Conservation (phyloP, 1,140 invertebrate species). For the Alviniconcha marisindica region DNA sequence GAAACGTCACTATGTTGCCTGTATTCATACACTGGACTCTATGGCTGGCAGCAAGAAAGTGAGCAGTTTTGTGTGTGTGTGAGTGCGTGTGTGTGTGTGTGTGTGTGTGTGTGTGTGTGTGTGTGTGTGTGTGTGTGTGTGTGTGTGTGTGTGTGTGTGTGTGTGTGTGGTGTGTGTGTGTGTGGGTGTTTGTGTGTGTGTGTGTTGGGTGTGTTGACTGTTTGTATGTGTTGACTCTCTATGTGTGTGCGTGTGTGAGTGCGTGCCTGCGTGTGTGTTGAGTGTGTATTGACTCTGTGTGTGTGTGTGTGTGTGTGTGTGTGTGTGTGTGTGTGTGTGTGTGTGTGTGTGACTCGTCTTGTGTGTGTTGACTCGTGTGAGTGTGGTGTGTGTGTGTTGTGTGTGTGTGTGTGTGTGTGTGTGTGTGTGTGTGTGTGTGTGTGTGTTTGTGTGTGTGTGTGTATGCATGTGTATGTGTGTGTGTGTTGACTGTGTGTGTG, state of each 20-base stretch:
- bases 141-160: neutral
- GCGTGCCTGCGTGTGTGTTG: neutral
- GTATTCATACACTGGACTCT: slow-evolving; percentile 61
- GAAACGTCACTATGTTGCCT: slow-evolving; percentile 73
- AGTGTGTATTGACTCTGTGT: neutral
- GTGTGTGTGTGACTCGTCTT: neutral
- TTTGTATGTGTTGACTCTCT: neutral
- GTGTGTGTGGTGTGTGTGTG: neutral
- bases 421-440: neutral
- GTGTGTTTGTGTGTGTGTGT: too few species aligned
- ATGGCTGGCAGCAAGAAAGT: slow-evolving; percentile 46
- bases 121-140: neutral
- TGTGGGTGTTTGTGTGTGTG: neutral
- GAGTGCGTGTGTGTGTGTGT: neutral
- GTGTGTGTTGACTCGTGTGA: neutral
- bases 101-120: neutral
- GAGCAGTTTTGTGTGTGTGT: neutral
- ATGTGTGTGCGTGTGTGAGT: neutral
- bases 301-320: neutral
- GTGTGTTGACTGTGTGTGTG: too few species aligned
- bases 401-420: neutral
- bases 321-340: neutral
- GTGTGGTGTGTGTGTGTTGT: neutral
- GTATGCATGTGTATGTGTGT: too few species aligned
- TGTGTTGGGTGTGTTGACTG: neutral